Percentiles rank a stretch among this genome's conserved stretches.
Evolutionary conservation across 2,113 vertebrate species (phyloP).

Genomic region (Ptilonorhynchus violaceus): DNA sequence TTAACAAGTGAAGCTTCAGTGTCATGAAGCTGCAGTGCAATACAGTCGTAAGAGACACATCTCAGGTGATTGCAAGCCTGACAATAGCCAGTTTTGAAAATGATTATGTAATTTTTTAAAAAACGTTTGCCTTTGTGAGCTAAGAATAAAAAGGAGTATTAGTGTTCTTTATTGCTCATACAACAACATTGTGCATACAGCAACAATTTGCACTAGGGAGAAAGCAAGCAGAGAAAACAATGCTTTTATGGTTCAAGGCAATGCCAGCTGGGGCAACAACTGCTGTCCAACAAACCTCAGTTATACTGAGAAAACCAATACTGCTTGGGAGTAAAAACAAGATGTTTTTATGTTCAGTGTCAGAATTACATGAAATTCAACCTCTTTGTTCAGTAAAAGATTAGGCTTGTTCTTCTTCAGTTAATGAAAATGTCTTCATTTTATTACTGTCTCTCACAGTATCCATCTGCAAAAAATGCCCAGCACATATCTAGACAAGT

Average conservation of each 20-base stretch:
- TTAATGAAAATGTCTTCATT: background rate
- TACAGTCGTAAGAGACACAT: background rate
- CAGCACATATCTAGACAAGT: background rate
- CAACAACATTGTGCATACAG: background rate
- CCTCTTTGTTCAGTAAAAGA: background rate
- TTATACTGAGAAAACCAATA: background rate
- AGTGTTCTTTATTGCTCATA: background rate
- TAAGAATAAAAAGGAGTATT: background rate
- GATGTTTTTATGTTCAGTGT: background rate
- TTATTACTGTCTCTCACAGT: background rate
- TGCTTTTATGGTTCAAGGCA: background rate
- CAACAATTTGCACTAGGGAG: background rate
- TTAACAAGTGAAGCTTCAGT: background rate
- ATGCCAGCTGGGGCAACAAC: background rate
- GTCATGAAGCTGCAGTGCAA: background rate
- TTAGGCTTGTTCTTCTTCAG: background rate
- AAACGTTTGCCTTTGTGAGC: background rate
- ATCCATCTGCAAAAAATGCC: background rate
- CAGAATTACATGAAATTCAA: background rate
- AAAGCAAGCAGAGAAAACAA: background rate
- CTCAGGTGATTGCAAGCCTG: background rate
- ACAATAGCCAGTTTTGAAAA: conserved; percentile 3
- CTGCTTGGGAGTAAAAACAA: background rate
- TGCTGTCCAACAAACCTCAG: background rate
- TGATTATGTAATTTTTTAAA: background rate